Conservation (phyloP, 2,113 vertebrate genomes). For the Aythya baeri region DNA sequence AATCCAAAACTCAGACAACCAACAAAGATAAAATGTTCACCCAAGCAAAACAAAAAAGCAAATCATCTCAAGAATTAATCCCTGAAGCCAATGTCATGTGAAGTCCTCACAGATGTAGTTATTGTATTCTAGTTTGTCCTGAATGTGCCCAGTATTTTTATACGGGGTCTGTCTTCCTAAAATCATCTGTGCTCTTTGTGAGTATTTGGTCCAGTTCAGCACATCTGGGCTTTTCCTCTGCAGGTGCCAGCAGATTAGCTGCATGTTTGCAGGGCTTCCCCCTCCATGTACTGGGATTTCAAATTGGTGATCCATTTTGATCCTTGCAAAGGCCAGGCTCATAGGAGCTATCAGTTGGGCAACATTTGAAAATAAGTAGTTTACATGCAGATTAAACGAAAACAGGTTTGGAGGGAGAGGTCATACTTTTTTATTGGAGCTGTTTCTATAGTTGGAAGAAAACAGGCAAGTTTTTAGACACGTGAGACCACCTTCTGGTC, state of each 20-base stretch:
- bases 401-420: background rate
- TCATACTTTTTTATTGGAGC: background rate
- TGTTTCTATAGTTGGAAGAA: background rate
- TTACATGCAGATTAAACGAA: background rate
- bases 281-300: background rate
- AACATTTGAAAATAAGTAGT: background rate
- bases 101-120: slow-evolving; percentile 9
- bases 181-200: background rate
- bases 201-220: background rate
- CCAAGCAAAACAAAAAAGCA: background rate
- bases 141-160: slow-evolving; percentile 3
- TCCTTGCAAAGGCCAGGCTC: background rate
- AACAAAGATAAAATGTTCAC: background rate
- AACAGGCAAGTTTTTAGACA: background rate
- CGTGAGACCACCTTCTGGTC: background rate
- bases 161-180: background rate
- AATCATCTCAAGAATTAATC: slow-evolving; percentile 30
- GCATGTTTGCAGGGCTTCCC: background rate
- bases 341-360: background rate
- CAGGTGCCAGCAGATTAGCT: background rate
- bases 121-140: slow-evolving; percentile 16
- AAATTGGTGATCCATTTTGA: background rate
- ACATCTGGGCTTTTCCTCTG: background rate
- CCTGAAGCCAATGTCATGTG: background rate
- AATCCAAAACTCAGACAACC: slow-evolving; percentile 45